These are phyloP conservation scores for Physella acuta DNA, from an alignment of 1,140 invertebrate genomes.

Conservation along the genomic window DNA sequence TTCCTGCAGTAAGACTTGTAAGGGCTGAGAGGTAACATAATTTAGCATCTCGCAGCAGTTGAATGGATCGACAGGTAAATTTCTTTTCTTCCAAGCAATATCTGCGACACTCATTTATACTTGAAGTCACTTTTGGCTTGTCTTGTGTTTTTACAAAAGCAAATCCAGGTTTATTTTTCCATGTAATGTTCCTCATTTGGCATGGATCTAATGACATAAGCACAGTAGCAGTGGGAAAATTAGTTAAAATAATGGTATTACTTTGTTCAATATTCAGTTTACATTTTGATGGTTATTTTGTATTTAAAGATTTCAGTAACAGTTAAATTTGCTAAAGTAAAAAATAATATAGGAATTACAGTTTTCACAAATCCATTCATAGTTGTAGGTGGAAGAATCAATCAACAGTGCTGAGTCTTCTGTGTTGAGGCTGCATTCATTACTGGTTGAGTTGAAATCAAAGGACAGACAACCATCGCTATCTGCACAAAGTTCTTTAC, in stretches of 20 bases:
- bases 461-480: constrained; percentile 33
- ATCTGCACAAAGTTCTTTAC: constrained; percentile 25
- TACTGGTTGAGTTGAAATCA: constrained; percentile 25
- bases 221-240: too few species aligned
- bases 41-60: constrained; percentile 27
- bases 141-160: constrained; percentile 28
- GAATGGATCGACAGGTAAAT: constrained; percentile 40
- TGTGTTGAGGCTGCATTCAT: constrained; percentile 31
- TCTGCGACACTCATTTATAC: constrained; percentile 30
- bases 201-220: constrained; percentile 38
- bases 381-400: constrained; percentile 4
- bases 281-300: not conserved
- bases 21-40: constrained; percentile 34
- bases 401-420: constrained; percentile 17
- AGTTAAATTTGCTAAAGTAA: too few species aligned
- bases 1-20: constrained; percentile 16
- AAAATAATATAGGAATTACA: constrained; percentile 28
- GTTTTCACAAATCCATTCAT: constrained; percentile 44
- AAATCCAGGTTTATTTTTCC: constrained; percentile 33
- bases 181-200: constrained; percentile 32
- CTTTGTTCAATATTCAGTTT: not conserved
- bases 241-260: not conserved
- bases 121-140: constrained; percentile 23
- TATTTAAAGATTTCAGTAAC: too few species aligned
- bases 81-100: constrained; percentile 37